Conservation (phyloP, 2,113 vertebrate species). For the Vicugna pacos region DNA sequence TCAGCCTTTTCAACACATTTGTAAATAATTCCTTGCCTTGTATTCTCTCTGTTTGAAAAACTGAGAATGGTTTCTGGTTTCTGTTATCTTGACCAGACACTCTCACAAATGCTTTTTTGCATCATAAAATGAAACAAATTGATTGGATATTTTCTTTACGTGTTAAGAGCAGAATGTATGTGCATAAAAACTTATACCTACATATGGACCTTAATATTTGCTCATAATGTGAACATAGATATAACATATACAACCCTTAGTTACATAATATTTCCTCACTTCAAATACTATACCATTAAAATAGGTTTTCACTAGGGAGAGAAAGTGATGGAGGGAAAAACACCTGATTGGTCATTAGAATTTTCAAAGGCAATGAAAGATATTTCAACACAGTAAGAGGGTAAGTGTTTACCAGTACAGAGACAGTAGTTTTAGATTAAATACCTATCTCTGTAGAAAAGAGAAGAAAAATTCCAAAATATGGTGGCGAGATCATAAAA, state of each 20-base stretch:
- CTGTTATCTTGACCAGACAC: not conserved
- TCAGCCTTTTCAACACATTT: not conserved
- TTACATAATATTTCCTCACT: not conserved
- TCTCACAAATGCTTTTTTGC: slow-evolving; percentile 17
- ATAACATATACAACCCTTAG: not conserved
- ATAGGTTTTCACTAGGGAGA: not conserved
- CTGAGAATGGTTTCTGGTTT: not conserved
- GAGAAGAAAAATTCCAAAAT: not conserved
- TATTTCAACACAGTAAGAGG: slow-evolving; percentile 27
- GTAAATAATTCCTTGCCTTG: not conserved
- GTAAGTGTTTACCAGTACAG: not conserved
- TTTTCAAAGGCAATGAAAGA: slow-evolving; percentile 37
- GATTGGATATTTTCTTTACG: not conserved
- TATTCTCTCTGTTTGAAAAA: slow-evolving; percentile 22
- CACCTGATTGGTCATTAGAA: not conserved
- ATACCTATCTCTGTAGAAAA: not conserved
- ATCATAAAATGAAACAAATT: not conserved
- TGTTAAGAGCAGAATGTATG: not conserved
- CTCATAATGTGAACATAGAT: not conserved
- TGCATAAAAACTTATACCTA: not conserved
- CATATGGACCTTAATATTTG: not conserved
- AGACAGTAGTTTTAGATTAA: slow-evolving; percentile 49
- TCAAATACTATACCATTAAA: not conserved
- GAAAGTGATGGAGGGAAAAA: not conserved
- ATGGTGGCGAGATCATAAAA: slow-evolving; percentile 21